Evolutionary conservation across 2,888 invertebrate genomes (phyloP).

Genomic region (Meteorus colon): DNA sequence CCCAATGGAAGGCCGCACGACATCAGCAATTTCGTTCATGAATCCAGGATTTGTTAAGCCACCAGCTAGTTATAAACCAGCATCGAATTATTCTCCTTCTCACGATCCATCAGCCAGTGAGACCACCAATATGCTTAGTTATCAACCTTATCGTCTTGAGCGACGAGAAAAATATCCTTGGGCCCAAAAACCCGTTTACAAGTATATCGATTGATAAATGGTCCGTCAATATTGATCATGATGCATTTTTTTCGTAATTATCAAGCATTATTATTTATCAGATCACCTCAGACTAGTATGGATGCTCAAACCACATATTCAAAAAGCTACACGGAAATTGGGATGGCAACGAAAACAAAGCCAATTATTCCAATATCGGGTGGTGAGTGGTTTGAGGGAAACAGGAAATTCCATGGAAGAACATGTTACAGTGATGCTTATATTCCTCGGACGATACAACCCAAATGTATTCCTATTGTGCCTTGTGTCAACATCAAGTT

Average conservation of each 20-base stretch:
- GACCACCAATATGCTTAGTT: conserved; percentile 70
- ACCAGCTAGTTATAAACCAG: conserved; percentile 66
- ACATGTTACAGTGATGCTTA: conserved; percentile 64
- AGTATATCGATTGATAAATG: conserved; percentile 46
- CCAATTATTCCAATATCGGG: conserved; percentile 44
- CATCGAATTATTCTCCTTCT: conserved; percentile 61
- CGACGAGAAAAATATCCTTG: conserved; percentile 67
- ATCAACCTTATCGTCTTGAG: conserved; percentile 63
- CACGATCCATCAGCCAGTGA: conserved; percentile 59
- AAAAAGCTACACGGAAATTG: conserved; percentile 60
- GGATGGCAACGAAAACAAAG: conserved; percentile 53
- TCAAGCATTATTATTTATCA: conserved; percentile 40
- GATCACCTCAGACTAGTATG: conserved; percentile 63
- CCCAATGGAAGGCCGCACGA: conserved; percentile 62
- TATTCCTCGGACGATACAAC: conserved; percentile 53
- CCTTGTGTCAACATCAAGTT: conserved; percentile 60
- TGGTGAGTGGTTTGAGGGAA: conserved; percentile 32
- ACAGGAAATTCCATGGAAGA: conserved; percentile 43
- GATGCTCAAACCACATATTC: conserved; percentile 67
- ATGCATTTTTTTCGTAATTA: neutral
- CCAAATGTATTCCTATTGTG: conserved; percentile 50
- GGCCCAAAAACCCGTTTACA: conserved; percentile 65
- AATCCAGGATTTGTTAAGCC: conserved; percentile 63
- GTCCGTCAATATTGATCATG: neutral
- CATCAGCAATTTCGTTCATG: conserved; percentile 61